These are phyloP conservation scores for Drosophila robusta DNA, from an alignment of 2,888 invertebrate species.

Conservation along the genomic window DNA sequence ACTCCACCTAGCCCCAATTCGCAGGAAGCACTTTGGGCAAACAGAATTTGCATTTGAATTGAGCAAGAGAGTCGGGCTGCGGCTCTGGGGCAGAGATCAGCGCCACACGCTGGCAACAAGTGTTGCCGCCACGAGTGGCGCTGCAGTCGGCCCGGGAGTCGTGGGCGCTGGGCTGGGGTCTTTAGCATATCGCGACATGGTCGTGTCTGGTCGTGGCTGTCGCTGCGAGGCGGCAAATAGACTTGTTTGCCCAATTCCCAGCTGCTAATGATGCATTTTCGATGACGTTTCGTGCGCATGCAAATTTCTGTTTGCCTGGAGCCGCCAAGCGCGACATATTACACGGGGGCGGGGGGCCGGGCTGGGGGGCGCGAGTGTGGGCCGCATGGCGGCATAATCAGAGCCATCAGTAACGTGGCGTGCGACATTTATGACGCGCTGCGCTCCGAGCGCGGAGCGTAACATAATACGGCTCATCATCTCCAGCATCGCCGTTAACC, in stretches of 20 bases:
- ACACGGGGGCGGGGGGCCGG: slow-evolving; percentile 5
- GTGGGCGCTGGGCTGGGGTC: slow-evolving; percentile 54
- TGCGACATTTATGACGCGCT: slow-evolving; percentile 80
- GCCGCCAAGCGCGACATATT: slow-evolving; percentile 52
- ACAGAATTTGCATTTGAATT: slow-evolving; percentile 71
- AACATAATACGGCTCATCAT: slow-evolving; percentile 80
- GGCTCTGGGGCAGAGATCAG: slow-evolving; percentile 55
- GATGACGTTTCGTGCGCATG: slow-evolving; percentile 75
- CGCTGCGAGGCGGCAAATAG: slow-evolving; percentile 73
- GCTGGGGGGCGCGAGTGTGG: not conserved
- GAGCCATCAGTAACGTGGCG: slow-evolving; percentile 76
- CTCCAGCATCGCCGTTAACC: slow-evolving; percentile 68
- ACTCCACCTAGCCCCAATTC: not conserved
- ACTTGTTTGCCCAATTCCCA: slow-evolving; percentile 81
- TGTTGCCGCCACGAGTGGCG: slow-evolving; percentile 42
- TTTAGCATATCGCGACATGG: slow-evolving; percentile 74
- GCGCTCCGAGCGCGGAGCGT: slow-evolving; percentile 44
- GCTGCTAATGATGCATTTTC: slow-evolving; percentile 82
- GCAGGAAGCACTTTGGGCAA: slow-evolving; percentile 7
- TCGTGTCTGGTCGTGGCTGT: slow-evolving; percentile 48
- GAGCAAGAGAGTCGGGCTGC: slow-evolving; percentile 37
- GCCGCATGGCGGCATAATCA: slow-evolving; percentile 61
- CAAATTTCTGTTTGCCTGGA: slow-evolving; percentile 57
- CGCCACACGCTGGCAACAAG: slow-evolving; percentile 78
- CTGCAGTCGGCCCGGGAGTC: slow-evolving; percentile 11